Conservation (phyloP, 2,888 invertebrate species). For the Ochropacha duplaris region DNA sequence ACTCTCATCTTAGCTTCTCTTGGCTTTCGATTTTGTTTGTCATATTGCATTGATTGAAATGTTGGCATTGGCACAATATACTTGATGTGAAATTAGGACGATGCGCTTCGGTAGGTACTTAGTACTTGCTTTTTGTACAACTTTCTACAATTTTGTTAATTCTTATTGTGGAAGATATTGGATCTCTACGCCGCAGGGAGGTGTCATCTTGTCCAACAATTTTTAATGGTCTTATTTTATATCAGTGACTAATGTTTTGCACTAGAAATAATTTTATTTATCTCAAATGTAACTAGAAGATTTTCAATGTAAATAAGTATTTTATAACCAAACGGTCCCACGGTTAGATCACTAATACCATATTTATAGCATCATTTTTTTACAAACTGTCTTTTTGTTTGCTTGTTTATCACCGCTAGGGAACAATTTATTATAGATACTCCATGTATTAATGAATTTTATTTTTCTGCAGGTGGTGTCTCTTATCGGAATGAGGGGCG, state of each 20-base stretch:
- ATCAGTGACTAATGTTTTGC: background rate
- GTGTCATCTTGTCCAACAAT: slow-evolving; percentile 24
- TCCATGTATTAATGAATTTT: slow-evolving; percentile 8
- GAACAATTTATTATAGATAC: no score
- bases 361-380: slow-evolving; percentile 1
- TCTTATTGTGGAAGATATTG: slow-evolving; percentile 27
- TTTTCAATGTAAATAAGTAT: no score
- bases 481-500: slow-evolving; percentile 63
- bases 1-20: slow-evolving; percentile 31
- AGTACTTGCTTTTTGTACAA: slow-evolving; percentile 31
- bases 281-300: slow-evolving; percentile 5
- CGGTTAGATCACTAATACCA: no score
- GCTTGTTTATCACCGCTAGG: no score
- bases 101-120: slow-evolving; percentile 22
- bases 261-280: background rate
- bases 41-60: slow-evolving; percentile 14
- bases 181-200: slow-evolving; percentile 14
- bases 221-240: slow-evolving; percentile 23
- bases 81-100: slow-evolving; percentile 25
- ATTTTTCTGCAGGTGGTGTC: slow-evolving; percentile 52
- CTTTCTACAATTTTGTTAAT: slow-evolving; percentile 38
- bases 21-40: slow-evolving; percentile 58
- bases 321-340: no score
- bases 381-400: no score
- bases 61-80: slow-evolving; percentile 8